Evolutionary conservation across 2,797 vertebrate genomes (phyloP), one percentile per base, ranked within the genome.

Genomic region (Protosalanx chinensis): DNA sequence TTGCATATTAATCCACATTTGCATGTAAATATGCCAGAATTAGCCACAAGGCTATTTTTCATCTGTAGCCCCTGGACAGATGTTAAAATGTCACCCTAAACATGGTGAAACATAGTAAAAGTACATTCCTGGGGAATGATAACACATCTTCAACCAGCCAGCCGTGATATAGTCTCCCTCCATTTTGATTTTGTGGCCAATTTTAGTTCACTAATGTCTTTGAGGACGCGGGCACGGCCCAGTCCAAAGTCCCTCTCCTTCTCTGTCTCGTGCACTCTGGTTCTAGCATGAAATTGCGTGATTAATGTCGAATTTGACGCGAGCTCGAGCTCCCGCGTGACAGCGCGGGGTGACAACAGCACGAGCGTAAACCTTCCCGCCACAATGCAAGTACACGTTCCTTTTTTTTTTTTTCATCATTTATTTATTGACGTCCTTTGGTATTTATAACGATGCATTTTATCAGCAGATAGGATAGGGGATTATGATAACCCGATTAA

Each of bases 251-350:
- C 78, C 67, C 72, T 67, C 79, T 80, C 67, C 65, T 72, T 12
- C 13, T 32, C 71, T 72, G 30, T 56, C 68, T 20, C 58, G 30
- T 61, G 64, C 68, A 30, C 64, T 58, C 74, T 74, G 46, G 23
- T 58, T 46, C 62, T 61, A 67, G 76, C 81, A 71, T 85, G 75
- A 88, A 85, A 89, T 80, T 79, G 72, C 77, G 76, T 88, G 88
- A 88, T 89, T 89, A 88, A 84, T 81, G 85, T 82, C 53, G 81
- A 86, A 88, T 85, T 82, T 83, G 84, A 88, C 82, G 81, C 82
- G 81, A 85, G 81, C 72, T 79, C 82, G 81, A 85, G 81, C 72
- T 79, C 81, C 81, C 76, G 78, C 83, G 81, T 88, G 85, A 85
- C 85, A 85, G 77, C 66, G 66, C 37, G 27, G 72, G 68, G 68